Evolutionary conservation across 2,888 invertebrate species (phyloP).

Genomic region (Vanessa cardui): DNA sequence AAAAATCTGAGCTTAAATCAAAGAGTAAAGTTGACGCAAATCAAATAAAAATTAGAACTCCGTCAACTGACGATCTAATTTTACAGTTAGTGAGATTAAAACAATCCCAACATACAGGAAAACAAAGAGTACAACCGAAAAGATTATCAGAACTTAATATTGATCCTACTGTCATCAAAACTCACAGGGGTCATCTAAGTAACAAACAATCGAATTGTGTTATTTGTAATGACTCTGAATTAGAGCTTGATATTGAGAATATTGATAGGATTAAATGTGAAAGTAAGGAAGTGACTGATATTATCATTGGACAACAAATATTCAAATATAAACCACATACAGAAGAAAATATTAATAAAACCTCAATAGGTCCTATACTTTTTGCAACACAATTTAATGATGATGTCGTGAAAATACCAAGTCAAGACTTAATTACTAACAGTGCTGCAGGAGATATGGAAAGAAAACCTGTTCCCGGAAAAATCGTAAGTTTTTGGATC

Average conservation of each 20-base stretch:
- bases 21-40: conserved; percentile 47
- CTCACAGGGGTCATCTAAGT: conserved; percentile 36
- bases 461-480: conserved; percentile 1
- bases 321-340: conserved; percentile 48
- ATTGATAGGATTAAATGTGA: conserved; percentile 38
- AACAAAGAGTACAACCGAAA: conserved; percentile 24
- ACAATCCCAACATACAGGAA: conserved; percentile 39
- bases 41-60: conserved; percentile 45
- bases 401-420: conserved; percentile 9
- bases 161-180: conserved; percentile 24
- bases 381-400: conserved; percentile 48
- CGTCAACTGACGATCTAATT: conserved; percentile 50
- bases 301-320: conserved; percentile 60
- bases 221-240: conserved; percentile 50
- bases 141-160: conserved; percentile 39
- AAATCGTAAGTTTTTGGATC: not conserved
- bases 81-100: conserved; percentile 51
- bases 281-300: conserved; percentile 43
- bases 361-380: conserved; percentile 44
- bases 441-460: conserved; percentile 1
- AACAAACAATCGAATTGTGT: conserved; percentile 38
- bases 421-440: not conserved
- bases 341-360: conserved; percentile 38
- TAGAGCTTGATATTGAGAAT: conserved; percentile 49
- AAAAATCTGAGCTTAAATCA: conserved; percentile 22